Percentiles rank a stretch among this genome's conserved stretches.
Conservation (phyloP, 2,888 invertebrate species). For the Netelia melanura region DNA sequence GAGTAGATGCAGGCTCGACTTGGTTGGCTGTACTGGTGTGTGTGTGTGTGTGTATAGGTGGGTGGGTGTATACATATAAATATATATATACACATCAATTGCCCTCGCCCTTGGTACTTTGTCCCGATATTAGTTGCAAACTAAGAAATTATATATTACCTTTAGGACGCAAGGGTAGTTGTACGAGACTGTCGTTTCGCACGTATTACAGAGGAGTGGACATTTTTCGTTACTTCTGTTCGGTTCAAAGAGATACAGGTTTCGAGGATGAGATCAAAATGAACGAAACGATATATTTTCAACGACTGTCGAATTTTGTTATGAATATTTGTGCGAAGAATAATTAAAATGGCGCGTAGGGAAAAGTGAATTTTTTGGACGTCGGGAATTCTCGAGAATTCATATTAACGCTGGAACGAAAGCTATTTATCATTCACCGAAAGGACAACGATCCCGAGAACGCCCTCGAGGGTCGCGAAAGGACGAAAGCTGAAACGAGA, state of each 20-base stretch:
- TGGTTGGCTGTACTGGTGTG: too few relatives aligned
- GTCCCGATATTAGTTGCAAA: slow-evolving; percentile 39
- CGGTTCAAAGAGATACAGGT: neutral
- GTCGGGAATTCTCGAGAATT: too few relatives aligned
- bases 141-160: slow-evolving; percentile 47
- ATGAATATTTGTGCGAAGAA: slow-evolving; percentile 34
- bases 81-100: neutral
- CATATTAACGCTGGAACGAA: neutral
- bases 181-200: slow-evolving; percentile 17
- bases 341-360: slow-evolving; percentile 1
- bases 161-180: too few relatives aligned
- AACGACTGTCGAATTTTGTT: slow-evolving; percentile 3
- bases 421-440: too few relatives aligned
- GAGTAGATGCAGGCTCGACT: too few relatives aligned
- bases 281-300: neutral
- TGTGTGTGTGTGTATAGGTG: too few relatives aligned
- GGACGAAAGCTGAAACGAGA: neutral
- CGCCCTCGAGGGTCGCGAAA: slow-evolving; percentile 22
- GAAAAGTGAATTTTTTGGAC: too few relatives aligned
- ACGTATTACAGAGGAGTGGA: slow-evolving; percentile 18
- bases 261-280: neutral
- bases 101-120: neutral
- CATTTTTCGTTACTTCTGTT: slow-evolving; percentile 33
- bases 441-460: slow-evolving; percentile 1
- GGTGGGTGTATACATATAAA: too few relatives aligned